Base-by-base conservation (phyloP, 2,113 vertebrate genomes). In the Bubo bubo region DNA sequence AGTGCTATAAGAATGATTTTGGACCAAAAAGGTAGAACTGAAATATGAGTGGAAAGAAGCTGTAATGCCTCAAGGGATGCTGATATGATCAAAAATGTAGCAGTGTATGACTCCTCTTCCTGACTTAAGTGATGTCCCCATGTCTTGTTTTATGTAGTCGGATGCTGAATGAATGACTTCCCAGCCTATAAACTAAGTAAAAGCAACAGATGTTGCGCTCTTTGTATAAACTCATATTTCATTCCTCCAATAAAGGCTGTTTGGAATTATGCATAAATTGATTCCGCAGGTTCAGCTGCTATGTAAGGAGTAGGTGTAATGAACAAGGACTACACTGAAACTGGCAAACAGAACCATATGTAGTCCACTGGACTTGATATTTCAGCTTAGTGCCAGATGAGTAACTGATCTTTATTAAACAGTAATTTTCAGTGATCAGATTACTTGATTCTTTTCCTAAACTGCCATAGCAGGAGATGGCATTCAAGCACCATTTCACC, bases 391-490 rank as follows among this genome's bases (percentile, higher is more conserved):
- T 75, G 83, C 66, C 70, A 89, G 45, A 60, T 73, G 80, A 86
- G 66, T 93, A 91, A 87, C 70, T 82, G 83, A 81, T 93, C 84
- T 90, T 82, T 66, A 89, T 95, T 88, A 89, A 96, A 79, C 26
- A 93, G 53, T 83, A 90, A 90, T 94, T 95, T 88, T 88, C 81
- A 88, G 67, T 83, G 66, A 93, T 97, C 96, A 93, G 30, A 86
- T 95, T 96, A 50, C 80, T 88, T 88, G 62, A 70, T 88, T 93
- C 28, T 93, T 70, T 82, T 76, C 41, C 74, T 94, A 52, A 96
- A 87, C 77, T 77, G 28, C 70, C 93, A 89, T 88, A 93, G 62
- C n/a, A 93, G 74, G 59, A 90, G 63, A 86, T 86, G 37, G 79
- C 43, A 41, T 81, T 87, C 70, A 77, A 89, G 64, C 43, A 59